Percentiles rank a stretch among this genome's conserved stretches.
Conservation (phyloP, 2,888 invertebrate genomes). For the Globia sparganii region DNA sequence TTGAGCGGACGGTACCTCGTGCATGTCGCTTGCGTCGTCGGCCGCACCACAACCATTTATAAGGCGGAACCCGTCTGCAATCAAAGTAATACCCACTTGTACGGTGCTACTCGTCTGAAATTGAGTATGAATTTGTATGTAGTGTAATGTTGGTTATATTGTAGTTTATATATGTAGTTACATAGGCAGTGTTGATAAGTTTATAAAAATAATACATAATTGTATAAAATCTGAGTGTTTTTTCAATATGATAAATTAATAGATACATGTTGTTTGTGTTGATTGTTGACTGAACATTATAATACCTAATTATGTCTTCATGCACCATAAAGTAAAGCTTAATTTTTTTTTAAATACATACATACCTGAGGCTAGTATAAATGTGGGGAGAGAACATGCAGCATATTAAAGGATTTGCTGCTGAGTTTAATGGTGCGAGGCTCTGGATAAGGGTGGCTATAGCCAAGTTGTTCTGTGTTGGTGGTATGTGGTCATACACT, state of each 20-base stretch:
- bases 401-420: constrained; percentile 98
- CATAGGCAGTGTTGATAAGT: neutral
- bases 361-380: constrained; percentile 95
- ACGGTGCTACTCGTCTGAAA: constrained; percentile 71
- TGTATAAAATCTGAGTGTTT: neutral
- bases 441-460: constrained; percentile 97
- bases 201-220: neutral
- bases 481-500: constrained; percentile 95
- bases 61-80: constrained; percentile 91
- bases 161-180: neutral
- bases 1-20: constrained; percentile 84
- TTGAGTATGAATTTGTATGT: constrained; percentile 61
- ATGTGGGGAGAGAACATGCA: constrained; percentile 98
- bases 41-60: constrained; percentile 91
- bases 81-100: constrained; percentile 70
- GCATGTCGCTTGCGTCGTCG: constrained; percentile 79
- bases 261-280: constrained; percentile 3
- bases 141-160: constrained; percentile 36
- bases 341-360: constrained; percentile 90
- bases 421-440: constrained; percentile 97
- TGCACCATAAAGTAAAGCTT: neutral
- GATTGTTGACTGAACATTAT: neutral
- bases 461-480: constrained; percentile 94
- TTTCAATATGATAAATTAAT: neutral
- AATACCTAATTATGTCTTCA: neutral